Conservation (phyloP, 1,140 invertebrate species). For the Drosophila hydei region DNA sequence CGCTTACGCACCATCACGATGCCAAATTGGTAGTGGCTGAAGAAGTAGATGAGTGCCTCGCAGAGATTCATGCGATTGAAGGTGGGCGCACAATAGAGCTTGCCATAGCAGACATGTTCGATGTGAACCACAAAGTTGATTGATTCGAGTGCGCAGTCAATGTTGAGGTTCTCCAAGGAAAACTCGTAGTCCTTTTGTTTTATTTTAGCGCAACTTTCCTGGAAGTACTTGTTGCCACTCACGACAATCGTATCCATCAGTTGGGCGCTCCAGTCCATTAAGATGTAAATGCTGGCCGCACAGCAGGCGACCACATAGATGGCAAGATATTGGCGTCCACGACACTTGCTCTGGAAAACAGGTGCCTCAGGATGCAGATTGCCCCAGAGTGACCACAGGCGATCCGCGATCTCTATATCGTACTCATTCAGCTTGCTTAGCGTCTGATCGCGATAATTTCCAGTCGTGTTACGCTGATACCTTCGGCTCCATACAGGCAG, state of each 20-base stretch:
- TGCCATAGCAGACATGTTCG: constrained; percentile 86
- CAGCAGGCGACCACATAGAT: constrained; percentile 85
- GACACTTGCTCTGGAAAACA: constrained; percentile 80
- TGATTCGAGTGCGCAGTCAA: constrained; percentile 84
- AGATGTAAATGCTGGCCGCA: constrained; percentile 85
- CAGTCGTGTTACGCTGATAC: constrained; percentile 84
- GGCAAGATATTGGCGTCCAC: constrained; percentile 86
- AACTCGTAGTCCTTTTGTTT: constrained; percentile 84
- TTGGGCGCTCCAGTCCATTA: constrained; percentile 86
- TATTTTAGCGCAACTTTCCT: constrained; percentile 84
- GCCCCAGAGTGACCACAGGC: constrained; percentile 86
- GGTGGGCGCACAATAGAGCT: constrained; percentile 85
- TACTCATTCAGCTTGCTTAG: constrained; percentile 85
- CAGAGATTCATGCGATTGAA: constrained; percentile 86
- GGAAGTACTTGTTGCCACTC: constrained; percentile 85
- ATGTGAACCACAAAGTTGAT: constrained; percentile 85
- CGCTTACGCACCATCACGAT: constrained; percentile 85
- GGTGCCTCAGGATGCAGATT: constrained; percentile 85
- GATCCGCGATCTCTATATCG: constrained; percentile 86
- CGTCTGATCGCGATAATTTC: constrained; percentile 84
- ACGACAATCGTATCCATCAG: constrained; percentile 86
- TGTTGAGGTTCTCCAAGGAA: constrained; percentile 84
- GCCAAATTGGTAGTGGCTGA: constrained; percentile 85
- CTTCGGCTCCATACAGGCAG: constrained; percentile 85
- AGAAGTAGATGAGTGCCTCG: constrained; percentile 86